These are phyloP conservation scores for Bucco capensis DNA, from an alignment of 2,113 vertebrate genomes.

Conservation along the genomic window DNA sequence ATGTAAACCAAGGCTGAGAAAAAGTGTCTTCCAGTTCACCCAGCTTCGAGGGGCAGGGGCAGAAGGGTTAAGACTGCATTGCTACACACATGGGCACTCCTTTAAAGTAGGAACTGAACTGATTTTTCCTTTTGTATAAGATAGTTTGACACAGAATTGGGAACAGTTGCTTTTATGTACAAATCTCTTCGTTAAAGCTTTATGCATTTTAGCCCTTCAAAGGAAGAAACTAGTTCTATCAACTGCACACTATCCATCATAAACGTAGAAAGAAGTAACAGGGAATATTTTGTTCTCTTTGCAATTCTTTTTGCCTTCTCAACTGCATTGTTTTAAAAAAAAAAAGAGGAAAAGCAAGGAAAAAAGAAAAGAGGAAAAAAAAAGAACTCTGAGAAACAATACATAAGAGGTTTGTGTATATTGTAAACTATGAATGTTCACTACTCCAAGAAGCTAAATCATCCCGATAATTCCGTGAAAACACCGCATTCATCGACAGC, in stretches of 20 bases:
- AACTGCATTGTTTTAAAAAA: slow-evolving; percentile 64
- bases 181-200: slow-evolving; percentile 75
- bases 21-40: slow-evolving; percentile 74
- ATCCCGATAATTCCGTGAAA: slow-evolving; percentile 66
- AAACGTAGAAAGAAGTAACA: slow-evolving; percentile 72
- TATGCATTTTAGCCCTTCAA: slow-evolving; percentile 78
- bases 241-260: slow-evolving; percentile 69
- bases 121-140: slow-evolving; percentile 68
- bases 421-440: slow-evolving; percentile 79
- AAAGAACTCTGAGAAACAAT: slow-evolving; percentile 59
- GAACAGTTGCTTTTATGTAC: slow-evolving; percentile 80
- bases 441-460: slow-evolving; percentile 70
- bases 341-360: slow-evolving; percentile 42
- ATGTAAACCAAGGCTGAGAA: slow-evolving; percentile 67
- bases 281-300: slow-evolving; percentile 69
- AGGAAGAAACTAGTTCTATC: slow-evolving; percentile 72
- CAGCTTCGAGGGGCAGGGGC: slow-evolving; percentile 60
- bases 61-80: slow-evolving; percentile 66
- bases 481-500: slow-evolving; percentile 61
- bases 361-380: slow-evolving; percentile 24
- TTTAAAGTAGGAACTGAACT: slow-evolving; percentile 65
- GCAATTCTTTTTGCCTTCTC: slow-evolving; percentile 77
- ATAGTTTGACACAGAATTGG: slow-evolving; percentile 73
- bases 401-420: slow-evolving; percentile 78
- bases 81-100: slow-evolving; percentile 70